Evolutionary conservation across 2,888 invertebrate species (phyloP).

Genomic region (Stegana nigrithorax): DNA sequence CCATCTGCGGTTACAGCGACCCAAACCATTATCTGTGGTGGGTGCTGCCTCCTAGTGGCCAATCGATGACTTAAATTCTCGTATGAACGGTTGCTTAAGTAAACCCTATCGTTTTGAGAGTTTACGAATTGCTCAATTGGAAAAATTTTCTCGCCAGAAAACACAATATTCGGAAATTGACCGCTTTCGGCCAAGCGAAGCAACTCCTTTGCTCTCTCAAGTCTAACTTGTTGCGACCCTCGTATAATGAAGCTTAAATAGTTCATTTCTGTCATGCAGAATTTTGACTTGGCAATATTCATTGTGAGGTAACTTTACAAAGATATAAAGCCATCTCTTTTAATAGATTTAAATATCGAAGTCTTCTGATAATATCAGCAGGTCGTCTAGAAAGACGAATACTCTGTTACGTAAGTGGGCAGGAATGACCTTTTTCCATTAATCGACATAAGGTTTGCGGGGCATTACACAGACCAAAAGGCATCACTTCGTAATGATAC

Average conservation of each 20-base stretch:
- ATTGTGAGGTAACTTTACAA: slow-evolving; percentile 15
- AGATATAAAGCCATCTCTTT: slow-evolving; percentile 4
- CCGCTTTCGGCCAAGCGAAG: no score
- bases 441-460: slow-evolving; percentile 22
- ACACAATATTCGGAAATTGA: no score
- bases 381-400: slow-evolving; percentile 19
- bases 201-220: no score
- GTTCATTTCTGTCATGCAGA: slow-evolving; percentile 18
- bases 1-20: no score
- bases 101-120: no score
- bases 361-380: slow-evolving; percentile 12
- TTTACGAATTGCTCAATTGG: no score
- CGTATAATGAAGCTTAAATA: slow-evolving; percentile 19
- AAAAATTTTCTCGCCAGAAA: no score
- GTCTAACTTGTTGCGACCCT: no score
- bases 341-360: slow-evolving; percentile 3
- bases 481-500: slow-evolving; percentile 27
- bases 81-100: no score
- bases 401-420: background rate
- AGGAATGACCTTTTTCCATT: slow-evolving; percentile 23
- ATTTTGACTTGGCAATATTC: slow-evolving; percentile 17
- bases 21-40: no score
- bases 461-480: slow-evolving; percentile 27
- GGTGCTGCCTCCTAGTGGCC: no score
- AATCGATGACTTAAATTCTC: no score